Base-by-base conservation (phyloP, 2,113 vertebrate genomes). In the Eclectus roratus region DNA sequence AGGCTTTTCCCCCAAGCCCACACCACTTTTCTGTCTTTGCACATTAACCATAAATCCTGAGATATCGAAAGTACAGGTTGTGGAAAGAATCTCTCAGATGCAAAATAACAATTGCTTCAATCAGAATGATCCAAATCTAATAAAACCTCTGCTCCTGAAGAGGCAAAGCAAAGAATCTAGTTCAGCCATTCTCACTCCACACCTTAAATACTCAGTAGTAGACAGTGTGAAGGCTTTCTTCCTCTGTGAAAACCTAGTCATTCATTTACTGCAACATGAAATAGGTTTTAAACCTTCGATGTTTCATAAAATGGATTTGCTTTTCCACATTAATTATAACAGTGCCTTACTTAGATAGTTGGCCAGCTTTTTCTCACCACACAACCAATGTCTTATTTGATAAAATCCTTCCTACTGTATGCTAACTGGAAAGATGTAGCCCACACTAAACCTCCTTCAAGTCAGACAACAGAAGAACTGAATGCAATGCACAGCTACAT, bases 291-390 rank as follows among this genome's bases (percentile, higher is more conserved):
- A 85, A 52, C 27, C 8, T 82, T 69, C 5, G 0, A 35, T 43
- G 25, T 89, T 85, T 81, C 68, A 66, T 55, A 60, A 88, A 94
- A 85, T 35, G 35, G 24, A 77, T 85, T 85, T 94, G 46, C 71
- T 91, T 94, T 88, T 66, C 35, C 41, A 71, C 28, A 88, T 91
- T 89, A 88, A 93, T 92, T 93, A 33, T 76, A 84, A 53, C 18
- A 85, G 46, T 50, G 23, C 23, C 77, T 86, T 64, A 53, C 95
- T 78, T 86, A 78, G 46, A 46, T 24, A 80, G 20, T 8, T 85
- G 47, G 47, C 17, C 69, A 85, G 73, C 18, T 94, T 94, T 96
- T 37, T 89, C n/a, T 69, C 82, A 84, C 13, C 44, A 69, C 43
- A 85, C 21, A 91, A 72, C 58, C 33, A 44, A 71, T 20, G 15